A percentile compares a stretch with the other conserved stretches of the same genome.
These are phyloP conservation scores for Papilio polytes DNA, from an alignment of 1,140 invertebrate species.

Conservation along the genomic window DNA sequence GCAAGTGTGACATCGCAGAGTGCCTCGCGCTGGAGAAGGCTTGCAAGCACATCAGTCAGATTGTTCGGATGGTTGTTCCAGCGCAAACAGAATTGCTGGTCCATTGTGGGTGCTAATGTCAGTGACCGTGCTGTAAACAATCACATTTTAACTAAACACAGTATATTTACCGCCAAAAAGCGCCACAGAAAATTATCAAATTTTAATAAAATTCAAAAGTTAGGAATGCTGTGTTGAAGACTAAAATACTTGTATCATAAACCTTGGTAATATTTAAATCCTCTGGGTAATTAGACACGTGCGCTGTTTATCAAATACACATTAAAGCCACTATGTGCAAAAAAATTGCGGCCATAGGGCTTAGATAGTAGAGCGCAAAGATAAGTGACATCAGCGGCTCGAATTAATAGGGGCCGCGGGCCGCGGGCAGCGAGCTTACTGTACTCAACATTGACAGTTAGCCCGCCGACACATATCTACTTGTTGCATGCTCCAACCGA, in stretches of 20 bases:
- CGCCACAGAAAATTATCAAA: conserved; percentile 27
- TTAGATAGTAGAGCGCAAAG: conserved; percentile 80
- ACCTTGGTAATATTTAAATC: conserved; percentile 46
- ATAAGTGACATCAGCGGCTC: conserved; percentile 83
- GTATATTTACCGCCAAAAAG: conserved; percentile 25
- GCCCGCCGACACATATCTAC: conserved; percentile 84
- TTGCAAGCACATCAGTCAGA: conserved; percentile 94
- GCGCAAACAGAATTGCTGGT: conserved; percentile 97
- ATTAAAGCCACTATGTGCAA: conserved; percentile 76
- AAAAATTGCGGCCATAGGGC: conserved; percentile 83
- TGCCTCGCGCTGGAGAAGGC: conserved; percentile 92
- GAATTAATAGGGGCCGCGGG: conserved; percentile 83
- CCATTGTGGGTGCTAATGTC: conserved; percentile 88
- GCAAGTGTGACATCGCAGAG: conserved; percentile 96
- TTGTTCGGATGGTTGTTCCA: conserved; percentile 97
- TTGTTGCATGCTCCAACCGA: conserved; percentile 82
- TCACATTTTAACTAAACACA: conserved; percentile 46
- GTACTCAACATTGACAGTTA: conserved; percentile 84
- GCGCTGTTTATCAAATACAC: conserved; percentile 74
- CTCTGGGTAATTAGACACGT: conserved; percentile 70
- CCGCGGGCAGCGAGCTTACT: conserved; percentile 81
- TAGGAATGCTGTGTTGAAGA: conserved; percentile 49
- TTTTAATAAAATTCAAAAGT: conserved; percentile 45
- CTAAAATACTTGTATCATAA: conserved; percentile 50
- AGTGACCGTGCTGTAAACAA: conserved; percentile 82